Conservation (phyloP, 2,113 vertebrate genomes). For the Marcusenius ussheri region DNA sequence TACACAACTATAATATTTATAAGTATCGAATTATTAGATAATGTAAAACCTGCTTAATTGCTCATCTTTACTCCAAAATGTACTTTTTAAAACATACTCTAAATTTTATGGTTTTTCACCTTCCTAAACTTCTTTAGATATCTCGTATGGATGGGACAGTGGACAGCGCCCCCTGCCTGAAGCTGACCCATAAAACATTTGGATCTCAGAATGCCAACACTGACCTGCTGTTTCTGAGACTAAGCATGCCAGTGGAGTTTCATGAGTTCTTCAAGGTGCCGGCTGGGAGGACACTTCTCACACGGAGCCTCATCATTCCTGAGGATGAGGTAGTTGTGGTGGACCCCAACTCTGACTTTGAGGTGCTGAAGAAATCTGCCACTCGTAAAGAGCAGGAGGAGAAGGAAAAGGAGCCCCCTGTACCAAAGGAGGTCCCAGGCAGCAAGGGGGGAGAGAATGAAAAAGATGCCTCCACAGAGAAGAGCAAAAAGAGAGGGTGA, state of each 20-base stretch:
- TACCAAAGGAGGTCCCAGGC: slow-evolving; percentile 57
- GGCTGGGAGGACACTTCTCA: slow-evolving; percentile 72
- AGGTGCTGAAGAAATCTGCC: slow-evolving; percentile 80
- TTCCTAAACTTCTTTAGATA: slow-evolving; percentile 53
- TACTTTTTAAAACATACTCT: not conserved
- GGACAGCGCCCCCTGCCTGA: slow-evolving; percentile 79
- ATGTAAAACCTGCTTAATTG: not conserved
- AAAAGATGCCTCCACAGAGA: slow-evolving; percentile 81
- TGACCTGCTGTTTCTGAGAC: slow-evolving; percentile 77
- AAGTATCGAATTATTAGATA: not conserved
- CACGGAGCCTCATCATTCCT: slow-evolving; percentile 63
- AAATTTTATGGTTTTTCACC: not conserved
- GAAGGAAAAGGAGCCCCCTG: slow-evolving; percentile 69
- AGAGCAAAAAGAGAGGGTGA: slow-evolving; percentile 85
- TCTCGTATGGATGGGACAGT: slow-evolving; percentile 81
- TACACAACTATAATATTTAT: not conserved
- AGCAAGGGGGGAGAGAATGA: slow-evolving; percentile 71
- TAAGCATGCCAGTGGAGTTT: slow-evolving; percentile 89
- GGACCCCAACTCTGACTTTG: slow-evolving; percentile 81
- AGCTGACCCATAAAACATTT: slow-evolving; percentile 74
- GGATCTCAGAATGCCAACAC: slow-evolving; percentile 82
- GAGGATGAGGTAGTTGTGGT: slow-evolving; percentile 79
- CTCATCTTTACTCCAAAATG: not conserved
- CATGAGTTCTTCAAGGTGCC: slow-evolving; percentile 76
- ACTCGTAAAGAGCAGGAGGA: slow-evolving; percentile 72